Evolutionary conservation across 2,113 vertebrate genomes (phyloP).

Genomic region (Mesoclemmys tuberculata): DNA sequence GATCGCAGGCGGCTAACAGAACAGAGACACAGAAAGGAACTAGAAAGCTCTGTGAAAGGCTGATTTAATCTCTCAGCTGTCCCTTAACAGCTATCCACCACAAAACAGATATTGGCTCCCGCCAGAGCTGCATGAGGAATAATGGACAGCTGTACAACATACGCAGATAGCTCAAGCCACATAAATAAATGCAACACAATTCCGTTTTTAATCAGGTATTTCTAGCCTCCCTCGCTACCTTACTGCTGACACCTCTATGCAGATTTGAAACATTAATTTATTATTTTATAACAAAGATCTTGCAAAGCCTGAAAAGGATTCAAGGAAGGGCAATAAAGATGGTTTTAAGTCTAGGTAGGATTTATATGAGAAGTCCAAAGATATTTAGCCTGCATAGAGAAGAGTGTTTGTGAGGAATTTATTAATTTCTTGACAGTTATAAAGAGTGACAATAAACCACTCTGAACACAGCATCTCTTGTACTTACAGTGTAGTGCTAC

Average conservation of each 20-base stretch:
- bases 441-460: background rate
- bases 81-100: conserved; percentile 60
- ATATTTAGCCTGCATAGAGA: background rate
- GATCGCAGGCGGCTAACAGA: conserved; percentile 24
- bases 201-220: conserved; percentile 60
- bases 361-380: background rate
- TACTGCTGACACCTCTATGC: conserved; percentile 14
- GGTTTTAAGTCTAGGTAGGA: background rate
- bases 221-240: conserved; percentile 17
- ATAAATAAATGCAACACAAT: conserved; percentile 39
- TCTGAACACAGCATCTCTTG: background rate
- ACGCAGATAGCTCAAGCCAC: conserved; percentile 45
- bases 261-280: background rate
- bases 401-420: background rate
- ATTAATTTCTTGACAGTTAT: background rate
- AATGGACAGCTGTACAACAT: conserved; percentile 16
- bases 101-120: conserved; percentile 49
- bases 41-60: conserved; percentile 47
- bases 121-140: background rate
- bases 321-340: conserved; percentile 8
- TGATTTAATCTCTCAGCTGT: conserved; percentile 70
- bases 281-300: background rate
- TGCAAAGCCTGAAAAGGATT: background rate
- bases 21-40: background rate
- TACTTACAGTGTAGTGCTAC: background rate